These are phyloP conservation scores for Gopherus evgoodei DNA, from an alignment of 2,113 vertebrate species.

Conservation along the genomic window DNA sequence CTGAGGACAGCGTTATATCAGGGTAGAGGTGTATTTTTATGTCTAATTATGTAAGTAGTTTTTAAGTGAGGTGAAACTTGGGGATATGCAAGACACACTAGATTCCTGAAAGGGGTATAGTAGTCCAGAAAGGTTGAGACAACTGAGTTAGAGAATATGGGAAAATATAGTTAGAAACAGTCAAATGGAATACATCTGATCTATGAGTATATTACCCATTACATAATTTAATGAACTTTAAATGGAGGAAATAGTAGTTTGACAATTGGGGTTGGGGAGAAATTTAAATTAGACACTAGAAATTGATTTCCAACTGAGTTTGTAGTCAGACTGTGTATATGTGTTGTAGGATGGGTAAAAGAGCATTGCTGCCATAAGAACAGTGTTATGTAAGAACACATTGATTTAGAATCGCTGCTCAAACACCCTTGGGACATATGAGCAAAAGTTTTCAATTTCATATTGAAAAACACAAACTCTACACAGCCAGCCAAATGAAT, in stretches of 20 bases:
- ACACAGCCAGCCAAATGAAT: background rate
- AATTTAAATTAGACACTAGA: background rate
- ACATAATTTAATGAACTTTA: background rate
- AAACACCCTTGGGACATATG: rapidly evolving
- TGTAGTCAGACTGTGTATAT: rapidly evolving
- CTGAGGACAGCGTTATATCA: too few relatives aligned
- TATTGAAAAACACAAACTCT: background rate
- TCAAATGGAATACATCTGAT: background rate
- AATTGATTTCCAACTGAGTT: background rate
- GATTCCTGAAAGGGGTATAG: too few relatives aligned
- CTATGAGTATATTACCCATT: background rate
- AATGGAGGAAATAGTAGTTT: background rate
- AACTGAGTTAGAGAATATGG: background rate
- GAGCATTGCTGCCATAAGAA: background rate
- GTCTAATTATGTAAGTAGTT: too few relatives aligned
- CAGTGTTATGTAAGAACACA: background rate
- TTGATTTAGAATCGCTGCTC: background rate
- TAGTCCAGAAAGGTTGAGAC: too few relatives aligned
- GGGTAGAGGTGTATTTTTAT: too few relatives aligned
- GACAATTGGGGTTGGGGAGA: background rate
- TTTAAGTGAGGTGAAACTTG: too few relatives aligned
- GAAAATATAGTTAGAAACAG: background rate
- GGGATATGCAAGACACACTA: too few relatives aligned
- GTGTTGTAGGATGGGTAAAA: background rate
- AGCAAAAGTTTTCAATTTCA: background rate